Conservation (phyloP, 23 tunicate species). For the Diplosoma virens region DNA sequence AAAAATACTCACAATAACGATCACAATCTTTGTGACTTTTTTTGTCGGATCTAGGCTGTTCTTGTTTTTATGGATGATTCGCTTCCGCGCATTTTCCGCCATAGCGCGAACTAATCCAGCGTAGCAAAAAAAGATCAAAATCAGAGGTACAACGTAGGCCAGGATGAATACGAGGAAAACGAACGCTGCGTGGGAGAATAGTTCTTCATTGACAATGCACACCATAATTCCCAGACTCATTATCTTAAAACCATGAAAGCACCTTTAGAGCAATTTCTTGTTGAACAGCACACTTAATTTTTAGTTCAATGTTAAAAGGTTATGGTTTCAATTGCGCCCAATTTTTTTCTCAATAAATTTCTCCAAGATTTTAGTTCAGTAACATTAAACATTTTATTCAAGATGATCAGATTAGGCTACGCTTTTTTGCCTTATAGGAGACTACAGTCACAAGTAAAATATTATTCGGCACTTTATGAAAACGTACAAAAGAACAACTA, state of each 20-base stretch:
- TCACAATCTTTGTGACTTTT: constrained; percentile 66
- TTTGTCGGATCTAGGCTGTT: constrained; percentile 11
- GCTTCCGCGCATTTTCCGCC: constrained; percentile 39
- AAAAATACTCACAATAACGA: constrained; percentile 78
- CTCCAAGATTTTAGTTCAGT: no score
- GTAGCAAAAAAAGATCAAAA: constrained; percentile 62
- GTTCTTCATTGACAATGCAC: constrained; percentile 47
- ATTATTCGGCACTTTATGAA: no score
- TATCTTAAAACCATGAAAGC: background rate
- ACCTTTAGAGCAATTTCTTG: no score
- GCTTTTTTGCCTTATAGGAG: no score
- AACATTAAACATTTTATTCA: no score
- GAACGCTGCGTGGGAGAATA: constrained; percentile 27
- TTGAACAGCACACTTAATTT: no score
- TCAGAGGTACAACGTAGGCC: constrained; percentile 68
- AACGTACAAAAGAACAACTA: no score
- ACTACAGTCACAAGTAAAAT: no score
- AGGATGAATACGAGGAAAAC: constrained; percentile 31
- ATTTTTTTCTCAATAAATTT: no score
- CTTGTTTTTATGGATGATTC: constrained; percentile 39
- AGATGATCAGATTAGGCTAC: no score
- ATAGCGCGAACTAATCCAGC: constrained; percentile 51
- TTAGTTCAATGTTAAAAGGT: no score
- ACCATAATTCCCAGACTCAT: background rate
- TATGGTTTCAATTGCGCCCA: no score